Conservation (phyloP, 2,888 invertebrate species). For the Apeira syringaria region DNA sequence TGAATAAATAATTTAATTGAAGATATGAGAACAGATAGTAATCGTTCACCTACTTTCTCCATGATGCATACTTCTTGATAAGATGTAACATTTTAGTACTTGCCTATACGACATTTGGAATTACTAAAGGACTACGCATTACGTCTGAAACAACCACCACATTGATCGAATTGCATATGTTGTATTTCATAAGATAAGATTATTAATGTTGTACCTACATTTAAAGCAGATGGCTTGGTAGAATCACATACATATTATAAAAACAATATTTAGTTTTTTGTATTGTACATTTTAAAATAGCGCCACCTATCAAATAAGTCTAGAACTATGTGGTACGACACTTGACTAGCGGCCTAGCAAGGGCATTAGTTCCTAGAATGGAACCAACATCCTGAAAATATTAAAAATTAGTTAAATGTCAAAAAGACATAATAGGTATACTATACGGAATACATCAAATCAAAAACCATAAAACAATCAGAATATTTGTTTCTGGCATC, state of each 20-base stretch:
- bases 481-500: conserved; percentile 24
- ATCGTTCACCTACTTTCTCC: conserved; percentile 10
- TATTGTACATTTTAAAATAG: conserved; percentile 41
- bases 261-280: too few relatives aligned
- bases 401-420: conserved; percentile 1
- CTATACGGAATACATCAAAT: conserved; percentile 3
- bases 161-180: too few relatives aligned
- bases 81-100: too few relatives aligned
- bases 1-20: conserved; percentile 6
- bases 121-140: too few relatives aligned
- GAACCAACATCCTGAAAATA: conserved; percentile 7
- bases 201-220: too few relatives aligned
- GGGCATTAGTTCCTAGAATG: too few relatives aligned
- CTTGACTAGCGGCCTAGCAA: conserved; percentile 36
- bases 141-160: too few relatives aligned
- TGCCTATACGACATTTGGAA: too few relatives aligned
- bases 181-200: too few relatives aligned
- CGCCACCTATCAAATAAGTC: conserved; percentile 68
- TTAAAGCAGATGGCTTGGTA: too few relatives aligned
- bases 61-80: conserved; percentile 7
- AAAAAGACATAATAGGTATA: background rate
- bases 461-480: conserved; percentile 1
- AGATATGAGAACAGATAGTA: conserved; percentile 11
- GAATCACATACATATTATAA: too few relatives aligned
- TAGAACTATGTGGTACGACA: conserved; percentile 59